Base-by-base conservation (phyloP, 2,888 invertebrate genomes). In the Ophion ellenae region DNA sequence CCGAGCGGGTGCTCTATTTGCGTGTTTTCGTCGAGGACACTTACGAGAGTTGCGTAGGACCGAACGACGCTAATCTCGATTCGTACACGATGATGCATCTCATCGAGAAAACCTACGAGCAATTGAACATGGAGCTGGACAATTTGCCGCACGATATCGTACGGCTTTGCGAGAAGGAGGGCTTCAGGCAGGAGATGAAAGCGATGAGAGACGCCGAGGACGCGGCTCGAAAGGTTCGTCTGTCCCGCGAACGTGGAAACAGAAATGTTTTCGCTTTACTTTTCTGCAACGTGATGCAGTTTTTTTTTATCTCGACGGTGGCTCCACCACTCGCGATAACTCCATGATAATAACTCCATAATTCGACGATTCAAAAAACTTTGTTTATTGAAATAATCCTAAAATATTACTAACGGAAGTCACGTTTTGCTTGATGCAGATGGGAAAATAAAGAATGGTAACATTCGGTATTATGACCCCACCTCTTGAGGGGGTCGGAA, bases 11-110 rank as follows among this genome's bases (percentile, higher is more conserved):
- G 53, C 93, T 96, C 32, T 95, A 95, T 90, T 92, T 96, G 59
- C 93, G 94, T 85, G 94, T 96, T 9, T 95, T 95, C 90, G 94
- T 97, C 79, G 96, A 96, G 90, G 96, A 96, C 90, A 95, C 96
- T 47, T 96, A 95, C 91, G 96, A 96, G 92, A 95, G 95, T 69
- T 94, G 96, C 64, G 94, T 95, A 40, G 95, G 94, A 1, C 95
- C 96, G 14, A 96, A 95, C 90, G 96, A 96, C 63, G 95, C 95
- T 6, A 95, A 95, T 89, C 93, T 96, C 84, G 95, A 95, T 71
- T 94, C 95, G 79, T 92, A 94, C 75, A 93, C 95, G 9, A 95
- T 96, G 94, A 96, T 96, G 92, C 95, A 94, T 89, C 94, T 94
- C 76, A 94, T 97, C 83, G 96, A 97, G 92, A 91, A 86, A 77